Conservation (phyloP, 1,140 invertebrate species). For the Hermetia illucens region DNA sequence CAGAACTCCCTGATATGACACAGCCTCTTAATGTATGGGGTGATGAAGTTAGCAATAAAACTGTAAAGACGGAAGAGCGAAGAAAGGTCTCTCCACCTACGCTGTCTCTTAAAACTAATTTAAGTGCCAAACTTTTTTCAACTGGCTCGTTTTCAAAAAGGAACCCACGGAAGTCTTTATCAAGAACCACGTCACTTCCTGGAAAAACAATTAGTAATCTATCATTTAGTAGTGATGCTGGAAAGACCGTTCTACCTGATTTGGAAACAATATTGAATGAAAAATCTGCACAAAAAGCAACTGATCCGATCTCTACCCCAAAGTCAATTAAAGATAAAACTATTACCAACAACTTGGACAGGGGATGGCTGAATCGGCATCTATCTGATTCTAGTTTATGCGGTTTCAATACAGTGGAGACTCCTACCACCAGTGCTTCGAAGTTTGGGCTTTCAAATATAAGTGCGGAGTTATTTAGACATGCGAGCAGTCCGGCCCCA, state of each 20-base stretch:
- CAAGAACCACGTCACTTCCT: conserved; percentile 12
- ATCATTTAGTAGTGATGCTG: not conserved
- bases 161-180: conserved; percentile 58
- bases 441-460: conserved; percentile 4
- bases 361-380: conserved; percentile 23
- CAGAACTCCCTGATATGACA: conserved; percentile 9
- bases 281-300: conserved; percentile 21
- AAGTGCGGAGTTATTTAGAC: not conserved
- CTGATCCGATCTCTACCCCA: conserved; percentile 8
- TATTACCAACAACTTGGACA: conserved; percentile 13
- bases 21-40: conserved; percentile 37
- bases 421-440: not conserved
- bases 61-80: conserved; percentile 14
- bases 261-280: conserved; percentile 26
- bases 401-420: not conserved
- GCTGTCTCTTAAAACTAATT: conserved; percentile 33
- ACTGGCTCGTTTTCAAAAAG: conserved; percentile 47
- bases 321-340: conserved; percentile 3
- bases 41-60: conserved; percentile 36
- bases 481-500: not conserved
- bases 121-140: conserved; percentile 48
- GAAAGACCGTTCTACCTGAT: conserved; percentile 15
- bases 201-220: conserved; percentile 12
- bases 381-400: conserved; percentile 9
- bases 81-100: conserved; percentile 23